These are phyloP conservation scores for Pseudochromis fuscus DNA, from an alignment of 2,797 vertebrate species.

Conservation along the genomic window DNA sequence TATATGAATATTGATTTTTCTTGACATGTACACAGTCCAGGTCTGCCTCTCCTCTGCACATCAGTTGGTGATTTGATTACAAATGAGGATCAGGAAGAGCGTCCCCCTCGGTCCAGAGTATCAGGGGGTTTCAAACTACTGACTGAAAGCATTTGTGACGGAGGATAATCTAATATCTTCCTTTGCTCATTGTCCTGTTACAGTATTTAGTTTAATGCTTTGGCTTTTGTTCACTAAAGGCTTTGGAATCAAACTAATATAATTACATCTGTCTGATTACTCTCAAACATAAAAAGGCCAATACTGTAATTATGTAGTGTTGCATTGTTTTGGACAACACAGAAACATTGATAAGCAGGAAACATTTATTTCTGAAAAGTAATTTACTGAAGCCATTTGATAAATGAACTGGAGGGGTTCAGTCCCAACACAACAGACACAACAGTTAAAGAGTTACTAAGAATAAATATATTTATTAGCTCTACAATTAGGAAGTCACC, in stretches of 20 bases:
- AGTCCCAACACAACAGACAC: background rate
- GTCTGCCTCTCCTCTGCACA: slow-evolving; percentile 10
- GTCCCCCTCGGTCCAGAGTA: background rate
- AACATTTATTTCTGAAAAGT: too few species aligned
- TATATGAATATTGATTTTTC: background rate
- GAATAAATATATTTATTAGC: background rate
- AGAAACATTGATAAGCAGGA: too few species aligned
- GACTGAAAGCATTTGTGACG: slow-evolving; percentile 3
- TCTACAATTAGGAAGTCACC: background rate
- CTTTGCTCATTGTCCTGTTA: background rate
- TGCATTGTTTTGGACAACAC: slow-evolving; percentile 1
- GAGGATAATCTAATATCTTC: background rate
- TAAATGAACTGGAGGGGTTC: too few species aligned
- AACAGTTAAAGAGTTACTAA: background rate
- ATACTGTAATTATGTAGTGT: background rate
- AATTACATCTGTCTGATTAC: slow-evolving; percentile 1
- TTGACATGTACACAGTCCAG: background rate
- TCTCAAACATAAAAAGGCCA: background rate
- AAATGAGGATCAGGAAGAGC: slow-evolving; percentile 38
- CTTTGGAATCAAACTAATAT: slow-evolving; percentile 6
- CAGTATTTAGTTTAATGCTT: background rate
- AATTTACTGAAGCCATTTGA: too few species aligned
- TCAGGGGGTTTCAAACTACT: background rate
- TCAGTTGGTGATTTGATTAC: slow-evolving; percentile 33
- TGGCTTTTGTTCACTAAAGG: background rate